Base-by-base conservation (phyloP, 2,113 vertebrate species). In the Xenopus laevis region DNA sequence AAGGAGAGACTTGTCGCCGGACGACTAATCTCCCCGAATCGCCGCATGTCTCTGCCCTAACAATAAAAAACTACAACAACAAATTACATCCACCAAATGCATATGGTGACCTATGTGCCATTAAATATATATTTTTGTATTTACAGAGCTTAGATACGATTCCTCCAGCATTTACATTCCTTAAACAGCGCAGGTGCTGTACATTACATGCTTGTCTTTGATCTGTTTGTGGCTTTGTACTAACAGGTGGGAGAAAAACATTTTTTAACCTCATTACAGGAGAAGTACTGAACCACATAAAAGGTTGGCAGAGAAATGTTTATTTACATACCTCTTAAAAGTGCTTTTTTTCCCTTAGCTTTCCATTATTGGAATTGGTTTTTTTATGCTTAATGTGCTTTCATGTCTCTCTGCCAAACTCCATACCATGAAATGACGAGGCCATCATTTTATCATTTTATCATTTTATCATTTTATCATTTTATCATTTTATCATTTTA, bases 161-260 rank as follows among this genome's bases (percentile, higher is more conserved):
- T 68, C 40, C 61, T 68, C 61, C 80, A 57, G 67, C 61, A 78
- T 83, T 82, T 78, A 79, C 83, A 78, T 80, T 75, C 77, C 79
- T 82, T 44, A 80, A 67, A 73, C 79, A 76, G 67, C 80, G 72
- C 80, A 86, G 81, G 83, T 85, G 83, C 81, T 79, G 79, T 71
- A 78, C 62, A 79, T 75, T 79, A 73, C 81, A 77, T 64, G 65
- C 45, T 57, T 79, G 30, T 55, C 78, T 79, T 81, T 84, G 61
- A 76, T 75, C 72, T 78, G 67, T 59, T 68, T 77, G 75, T 72
- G 71, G 73, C 78, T 89, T 87, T 90, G 81, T 86, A 86, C 79
- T 4, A 0, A 78, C 82, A 86, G 85, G 83, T 86, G 83, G 71
- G 78, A 84, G 23, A 81, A 59, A n/a, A 71, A 33, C 68, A 64